These are phyloP conservation scores for Amazona vittata DNA, from an alignment of 2,113 vertebrate genomes.

Conservation along the genomic window DNA sequence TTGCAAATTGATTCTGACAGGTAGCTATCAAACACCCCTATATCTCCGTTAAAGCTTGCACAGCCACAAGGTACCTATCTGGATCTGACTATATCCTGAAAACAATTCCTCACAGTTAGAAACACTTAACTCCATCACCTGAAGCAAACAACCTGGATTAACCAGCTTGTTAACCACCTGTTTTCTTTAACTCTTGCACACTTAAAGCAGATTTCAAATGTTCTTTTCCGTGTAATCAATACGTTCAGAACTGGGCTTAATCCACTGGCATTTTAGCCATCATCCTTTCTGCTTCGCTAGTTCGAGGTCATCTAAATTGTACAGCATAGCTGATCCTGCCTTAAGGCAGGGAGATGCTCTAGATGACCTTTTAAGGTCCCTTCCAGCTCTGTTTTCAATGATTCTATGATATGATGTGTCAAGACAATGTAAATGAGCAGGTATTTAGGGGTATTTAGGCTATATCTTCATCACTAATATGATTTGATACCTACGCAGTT, in stretches of 20 bases:
- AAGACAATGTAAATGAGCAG: not conserved
- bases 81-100: constrained; percentile 48
- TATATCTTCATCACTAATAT: not conserved
- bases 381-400: constrained; percentile 3
- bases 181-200: constrained; percentile 54
- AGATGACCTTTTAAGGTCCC: constrained; percentile 44
- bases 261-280: constrained; percentile 49
- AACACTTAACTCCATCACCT: constrained; percentile 56
- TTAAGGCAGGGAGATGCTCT: constrained; percentile 33
- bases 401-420: not conserved
- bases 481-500: not conserved
- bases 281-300: constrained; percentile 42
- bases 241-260: constrained; percentile 49
- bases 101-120: constrained; percentile 60
- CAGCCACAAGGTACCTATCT: constrained; percentile 28
- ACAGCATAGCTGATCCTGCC: constrained; percentile 49
- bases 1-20: constrained; percentile 41
- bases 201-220: constrained; percentile 48
- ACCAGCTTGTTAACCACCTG: constrained; percentile 62
- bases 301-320: constrained; percentile 38
- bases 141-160: constrained; percentile 61
- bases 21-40: constrained; percentile 30
- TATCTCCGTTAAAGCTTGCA: not conserved
- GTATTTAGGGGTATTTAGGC: not conserved
- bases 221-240: constrained; percentile 56